A percentile compares a stretch with the other conserved stretches of the same genome.
Conservation (phyloP, 2,113 vertebrate genomes). For the Sakesphorus luctuosus region DNA sequence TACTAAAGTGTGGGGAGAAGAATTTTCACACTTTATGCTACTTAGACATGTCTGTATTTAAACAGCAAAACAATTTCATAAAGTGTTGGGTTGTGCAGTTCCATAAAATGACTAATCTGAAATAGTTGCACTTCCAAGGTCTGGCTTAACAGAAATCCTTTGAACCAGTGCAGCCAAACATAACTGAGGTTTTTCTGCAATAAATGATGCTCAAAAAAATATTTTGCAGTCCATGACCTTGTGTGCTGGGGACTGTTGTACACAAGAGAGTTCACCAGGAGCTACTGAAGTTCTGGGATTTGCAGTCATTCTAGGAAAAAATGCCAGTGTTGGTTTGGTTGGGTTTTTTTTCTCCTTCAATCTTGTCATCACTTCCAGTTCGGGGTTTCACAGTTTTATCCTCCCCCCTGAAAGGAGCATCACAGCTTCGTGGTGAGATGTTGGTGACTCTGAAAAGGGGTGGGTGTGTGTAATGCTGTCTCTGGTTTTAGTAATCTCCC, state of each 20-base stretch:
- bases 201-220: background rate
- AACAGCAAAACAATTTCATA: background rate
- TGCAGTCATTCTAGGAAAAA: background rate
- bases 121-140: conserved; percentile 30
- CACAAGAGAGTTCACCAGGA: background rate
- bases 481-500: background rate
- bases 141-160: conserved; percentile 26
- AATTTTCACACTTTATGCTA: background rate
- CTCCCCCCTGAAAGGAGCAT: background rate
- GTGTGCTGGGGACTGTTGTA: background rate
- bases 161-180: conserved; percentile 20
- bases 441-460: background rate
- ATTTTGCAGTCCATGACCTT: conserved; percentile 21
- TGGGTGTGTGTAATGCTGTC: background rate
- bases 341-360: background rate
- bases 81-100: background rate
- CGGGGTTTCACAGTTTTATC: background rate
- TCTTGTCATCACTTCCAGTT: background rate
- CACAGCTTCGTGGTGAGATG: background rate
- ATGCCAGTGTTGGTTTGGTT: background rate
- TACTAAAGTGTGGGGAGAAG: background rate
- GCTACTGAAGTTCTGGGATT: background rate
- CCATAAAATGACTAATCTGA: conserved; percentile 15
- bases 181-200: background rate
- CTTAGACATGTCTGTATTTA: background rate